Base-by-base conservation (phyloP, 2,797 vertebrate genomes). In the Euphonia xanthogaster region DNA sequence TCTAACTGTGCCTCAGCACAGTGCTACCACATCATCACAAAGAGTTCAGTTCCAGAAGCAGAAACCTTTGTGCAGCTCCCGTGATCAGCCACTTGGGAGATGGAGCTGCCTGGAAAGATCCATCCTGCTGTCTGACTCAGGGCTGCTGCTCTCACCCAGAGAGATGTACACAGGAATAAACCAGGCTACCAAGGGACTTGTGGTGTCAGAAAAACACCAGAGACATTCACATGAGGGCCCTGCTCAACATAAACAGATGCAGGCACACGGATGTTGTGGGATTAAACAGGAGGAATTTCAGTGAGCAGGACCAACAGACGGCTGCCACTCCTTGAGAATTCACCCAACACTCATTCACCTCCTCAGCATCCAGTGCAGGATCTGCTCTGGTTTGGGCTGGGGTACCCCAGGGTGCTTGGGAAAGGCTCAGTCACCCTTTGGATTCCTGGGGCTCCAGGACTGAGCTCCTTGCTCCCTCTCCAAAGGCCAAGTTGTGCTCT, bases 51-150 rank as follows among this genome's bases (percentile, higher is more conserved):
- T 92, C 86, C 81, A 71, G 86, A 8, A 87, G 84, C 71, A 79
- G 86, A 54, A 78, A 70, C 72, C 39, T 62, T 65, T 63, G 61
- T 39, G 77, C 80, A 63, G 80, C 92, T 93, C 86, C 80, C 78
- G 78, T 6, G 35, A 82, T 58, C 86, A 51, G 66, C 62, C 92
- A 19, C 88, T 40, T 7, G 76, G 75, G 86, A 93, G 86, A 33
- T 47, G 51, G 86, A 78, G 20, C 71, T 76, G 88, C 88, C 88
- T 86, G 28, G 3, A 25, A 86, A 51, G 77, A 79, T 28, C 7
- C 31, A 89, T 88, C 74, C 91, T 78, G 80, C 85, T 33, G 82
- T 30, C 92, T 85, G 67, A 45, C 71, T 96, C 74, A 39, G 88
- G 84, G 37, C 1, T 87, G 15, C 48, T 10, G 18, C 19, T 57